Percentiles rank a stretch among this genome's conserved stretches.
Evolutionary conservation across 2,797 vertebrate species (phyloP).

Genomic region (Channa striata): DNA sequence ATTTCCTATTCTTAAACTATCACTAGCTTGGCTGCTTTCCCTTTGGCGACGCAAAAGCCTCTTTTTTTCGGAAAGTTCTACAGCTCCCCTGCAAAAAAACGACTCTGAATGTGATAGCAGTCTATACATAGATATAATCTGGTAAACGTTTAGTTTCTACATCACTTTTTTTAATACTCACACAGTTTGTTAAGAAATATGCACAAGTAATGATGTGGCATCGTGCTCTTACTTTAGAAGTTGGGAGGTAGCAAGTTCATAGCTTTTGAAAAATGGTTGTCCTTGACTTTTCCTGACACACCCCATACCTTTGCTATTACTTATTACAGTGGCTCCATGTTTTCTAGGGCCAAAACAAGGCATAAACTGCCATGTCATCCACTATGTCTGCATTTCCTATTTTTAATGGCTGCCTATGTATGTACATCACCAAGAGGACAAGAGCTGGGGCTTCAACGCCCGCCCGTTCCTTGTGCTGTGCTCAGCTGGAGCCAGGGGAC

Average conservation of each 20-base stretch:
- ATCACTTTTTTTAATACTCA: too few species aligned
- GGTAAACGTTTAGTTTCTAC: too few species aligned
- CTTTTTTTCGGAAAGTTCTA: too few species aligned
- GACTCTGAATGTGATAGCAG: too few species aligned
- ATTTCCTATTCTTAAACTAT: conserved; percentile 1
- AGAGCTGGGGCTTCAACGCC: conserved; percentile 21
- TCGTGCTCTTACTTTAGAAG: neutral
- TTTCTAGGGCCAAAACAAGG: conserved; percentile 4
- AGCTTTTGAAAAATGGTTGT: conserved; percentile 19
- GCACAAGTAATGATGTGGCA: neutral
- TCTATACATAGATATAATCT: too few species aligned
- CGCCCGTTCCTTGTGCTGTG: conserved; percentile 12
- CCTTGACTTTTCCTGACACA: conserved; percentile 25
- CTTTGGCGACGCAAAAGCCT: too few species aligned
- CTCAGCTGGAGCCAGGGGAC: conserved; percentile 30
- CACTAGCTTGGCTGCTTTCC: too few species aligned
- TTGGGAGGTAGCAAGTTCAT: conserved; percentile 5
- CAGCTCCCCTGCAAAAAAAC: too few species aligned
- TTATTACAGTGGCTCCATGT: conserved; percentile 5
- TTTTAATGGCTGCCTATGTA: conserved; percentile 14
- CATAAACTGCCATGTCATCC: conserved; percentile 36
- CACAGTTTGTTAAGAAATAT: too few species aligned
- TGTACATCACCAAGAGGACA: conserved; percentile 11
- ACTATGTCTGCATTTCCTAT: conserved; percentile 19
- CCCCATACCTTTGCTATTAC: conserved; percentile 17